Conservation (phyloP, 64 coral and sea anemone genomes). For the Hydrozoanthus tunicans region DNA sequence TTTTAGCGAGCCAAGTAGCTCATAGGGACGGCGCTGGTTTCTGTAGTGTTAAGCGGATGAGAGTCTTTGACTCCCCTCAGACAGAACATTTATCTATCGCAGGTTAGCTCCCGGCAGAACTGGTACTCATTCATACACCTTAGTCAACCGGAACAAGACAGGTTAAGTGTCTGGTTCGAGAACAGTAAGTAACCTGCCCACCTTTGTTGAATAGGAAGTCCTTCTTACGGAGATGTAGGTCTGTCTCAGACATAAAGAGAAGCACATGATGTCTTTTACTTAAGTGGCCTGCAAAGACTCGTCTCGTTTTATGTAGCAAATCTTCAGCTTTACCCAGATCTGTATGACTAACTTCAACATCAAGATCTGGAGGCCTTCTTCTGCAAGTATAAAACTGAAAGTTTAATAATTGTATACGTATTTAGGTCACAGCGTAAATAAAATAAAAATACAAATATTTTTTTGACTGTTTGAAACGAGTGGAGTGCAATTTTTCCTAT, state of each 20-base stretch:
- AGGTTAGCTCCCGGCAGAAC: too few species aligned
- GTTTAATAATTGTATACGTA: background rate
- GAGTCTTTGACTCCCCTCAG: too few species aligned
- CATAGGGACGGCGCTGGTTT: too few species aligned
- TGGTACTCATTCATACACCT: too few species aligned
- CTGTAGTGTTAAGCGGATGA: too few species aligned
- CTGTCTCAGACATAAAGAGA: slow-evolving; percentile 34
- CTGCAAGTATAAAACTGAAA: slow-evolving; percentile 13
- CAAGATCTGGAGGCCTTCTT: slow-evolving; percentile 18
- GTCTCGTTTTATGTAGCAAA: slow-evolving; percentile 17
- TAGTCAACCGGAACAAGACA: too few species aligned
- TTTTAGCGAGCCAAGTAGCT: too few species aligned
- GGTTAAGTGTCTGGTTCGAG: background rate
- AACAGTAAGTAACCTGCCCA: background rate
- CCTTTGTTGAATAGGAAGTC: background rate
- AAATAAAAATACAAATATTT: background rate
- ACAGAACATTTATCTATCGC: too few species aligned
- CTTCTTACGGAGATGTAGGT: slow-evolving; percentile 15
- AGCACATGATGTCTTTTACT: slow-evolving; percentile 11
- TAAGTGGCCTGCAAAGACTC: background rate
- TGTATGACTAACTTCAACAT: slow-evolving; percentile 1
- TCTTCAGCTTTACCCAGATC: slow-evolving; percentile 44
- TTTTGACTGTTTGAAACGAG: too few species aligned
- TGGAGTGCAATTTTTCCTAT: too few species aligned
- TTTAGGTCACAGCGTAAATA: background rate